A percentile compares a stretch with the other conserved stretches of the same genome.
Evolutionary conservation across 2,888 invertebrate species (phyloP).

Genomic region (Harmothoe impar): DNA sequence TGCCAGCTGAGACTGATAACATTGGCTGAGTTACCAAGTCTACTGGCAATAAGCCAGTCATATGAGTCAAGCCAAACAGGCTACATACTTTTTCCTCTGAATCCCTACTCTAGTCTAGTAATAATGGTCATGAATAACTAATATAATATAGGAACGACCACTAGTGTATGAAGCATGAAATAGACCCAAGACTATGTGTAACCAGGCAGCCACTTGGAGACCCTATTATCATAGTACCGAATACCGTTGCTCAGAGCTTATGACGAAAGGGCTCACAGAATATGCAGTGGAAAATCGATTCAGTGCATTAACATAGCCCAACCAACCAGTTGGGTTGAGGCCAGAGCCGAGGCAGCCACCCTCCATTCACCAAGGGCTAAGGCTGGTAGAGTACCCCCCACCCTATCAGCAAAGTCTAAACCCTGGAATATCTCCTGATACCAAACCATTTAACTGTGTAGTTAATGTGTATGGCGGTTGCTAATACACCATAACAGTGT

Average conservation of each 20-base stretch:
- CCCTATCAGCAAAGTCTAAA: neutral
- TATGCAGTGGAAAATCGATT: conserved; percentile 61
- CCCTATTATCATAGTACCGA: conserved; percentile 30
- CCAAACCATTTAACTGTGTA: too few species aligned
- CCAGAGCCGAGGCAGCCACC: neutral
- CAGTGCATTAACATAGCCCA: conserved; percentile 47
- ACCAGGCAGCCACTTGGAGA: conserved; percentile 8
- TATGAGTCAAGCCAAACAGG: neutral
- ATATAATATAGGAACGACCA: too few species aligned
- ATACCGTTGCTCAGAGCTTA: conserved; percentile 37
- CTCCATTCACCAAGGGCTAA: neutral
- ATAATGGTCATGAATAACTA: neutral
- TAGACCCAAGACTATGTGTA: conserved; percentile 15
- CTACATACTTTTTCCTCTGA: neutral
- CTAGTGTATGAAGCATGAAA: too few species aligned
- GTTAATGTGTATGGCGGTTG: neutral
- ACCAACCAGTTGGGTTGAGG: neutral
- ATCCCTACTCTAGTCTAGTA: neutral
- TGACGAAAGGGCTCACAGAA: conserved; percentile 40
- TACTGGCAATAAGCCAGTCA: neutral
- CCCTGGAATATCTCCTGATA: neutral
- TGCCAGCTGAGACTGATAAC: too few species aligned
- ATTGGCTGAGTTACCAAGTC: neutral
- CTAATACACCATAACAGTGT: neutral
- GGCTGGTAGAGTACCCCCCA: neutral